Percentiles rank a stretch among this genome's conserved stretches.
phyloP scores from a whole-genome alignment of 2,113 vertebrate genomes.

The Poeciliopsis turrubarensis region DNA sequence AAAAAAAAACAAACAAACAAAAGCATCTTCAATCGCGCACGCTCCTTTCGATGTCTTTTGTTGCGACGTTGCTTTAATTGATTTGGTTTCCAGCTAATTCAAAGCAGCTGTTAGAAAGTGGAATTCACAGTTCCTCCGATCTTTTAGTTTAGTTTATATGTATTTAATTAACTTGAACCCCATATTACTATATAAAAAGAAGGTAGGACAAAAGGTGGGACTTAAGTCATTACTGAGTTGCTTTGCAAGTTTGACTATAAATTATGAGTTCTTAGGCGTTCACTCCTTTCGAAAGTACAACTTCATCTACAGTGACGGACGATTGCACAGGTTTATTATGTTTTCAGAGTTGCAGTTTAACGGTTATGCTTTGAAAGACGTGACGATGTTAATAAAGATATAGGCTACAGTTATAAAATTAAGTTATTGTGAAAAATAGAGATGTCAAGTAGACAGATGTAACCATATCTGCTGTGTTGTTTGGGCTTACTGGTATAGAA shows the following conservation, averaged over 20 bases:
- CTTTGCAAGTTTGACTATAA: constrained; percentile 29
- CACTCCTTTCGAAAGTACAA: constrained; percentile 9
- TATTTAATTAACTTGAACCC: constrained; percentile 17
- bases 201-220: constrained; percentile 9
- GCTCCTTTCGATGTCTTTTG: neutral
- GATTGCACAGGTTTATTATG: neutral
- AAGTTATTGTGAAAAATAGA: neutral
- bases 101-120: neutral
- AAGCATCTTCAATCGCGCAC: too few species aligned
- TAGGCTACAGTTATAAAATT: neutral
- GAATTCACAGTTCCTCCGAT: neutral
- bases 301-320: neutral
- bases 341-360: neutral
- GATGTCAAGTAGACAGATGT: neutral
- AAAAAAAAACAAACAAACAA: neutral
- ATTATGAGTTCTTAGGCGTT: constrained; percentile 38
- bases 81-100: neutral
- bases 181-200: constrained; percentile 7
- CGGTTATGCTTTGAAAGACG: neutral
- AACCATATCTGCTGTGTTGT: too few species aligned
- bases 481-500: neutral
- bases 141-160: constrained; percentile 6
- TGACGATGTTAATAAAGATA: neutral
- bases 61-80: neutral
- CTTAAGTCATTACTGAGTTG: constrained; percentile 2